A percentile compares a stretch with the other conserved stretches of the same genome.
Conservation (phyloP, 2,113 vertebrate species). For the Cygnus buccinator region DNA sequence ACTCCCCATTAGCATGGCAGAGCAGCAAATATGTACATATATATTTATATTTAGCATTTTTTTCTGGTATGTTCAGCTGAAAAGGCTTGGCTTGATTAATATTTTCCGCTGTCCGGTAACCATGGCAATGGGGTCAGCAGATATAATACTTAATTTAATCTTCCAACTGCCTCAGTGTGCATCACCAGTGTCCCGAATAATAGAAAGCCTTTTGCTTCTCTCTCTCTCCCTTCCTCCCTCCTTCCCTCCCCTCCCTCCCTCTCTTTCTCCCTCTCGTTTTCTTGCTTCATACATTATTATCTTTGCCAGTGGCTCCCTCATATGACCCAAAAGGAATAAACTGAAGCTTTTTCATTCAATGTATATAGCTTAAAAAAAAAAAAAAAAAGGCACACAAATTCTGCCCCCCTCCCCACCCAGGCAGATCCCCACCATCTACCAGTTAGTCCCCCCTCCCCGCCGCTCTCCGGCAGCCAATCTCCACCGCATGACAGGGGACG, state of each 20-base stretch:
- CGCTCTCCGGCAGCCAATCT: slow-evolving; percentile 69
- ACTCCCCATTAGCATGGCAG: slow-evolving; percentile 57
- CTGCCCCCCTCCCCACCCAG: not conserved
- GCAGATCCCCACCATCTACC: not conserved
- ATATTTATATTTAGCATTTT: slow-evolving; percentile 83
- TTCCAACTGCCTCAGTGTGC: slow-evolving; percentile 86
- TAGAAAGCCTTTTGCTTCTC: slow-evolving; percentile 79
- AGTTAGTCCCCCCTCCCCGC: slow-evolving; percentile 17
- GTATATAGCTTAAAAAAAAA: slow-evolving; percentile 61
- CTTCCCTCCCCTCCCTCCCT: slow-evolving; percentile 3
- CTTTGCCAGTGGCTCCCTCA: slow-evolving; percentile 77
- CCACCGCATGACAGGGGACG: slow-evolving; percentile 59
- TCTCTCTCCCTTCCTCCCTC: slow-evolving; percentile 36
- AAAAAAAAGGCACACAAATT: not conserved
- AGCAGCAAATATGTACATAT: slow-evolving; percentile 69
- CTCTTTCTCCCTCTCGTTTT: slow-evolving; percentile 61
- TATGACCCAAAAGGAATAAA: slow-evolving; percentile 79
- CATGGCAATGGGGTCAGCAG: slow-evolving; percentile 99
- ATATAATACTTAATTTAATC: slow-evolving; percentile 99
- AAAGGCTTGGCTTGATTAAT: slow-evolving; percentile 96
- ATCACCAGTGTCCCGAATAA: slow-evolving; percentile 84
- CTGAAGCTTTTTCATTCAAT: slow-evolving; percentile 26
- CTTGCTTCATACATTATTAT: slow-evolving; percentile 74
- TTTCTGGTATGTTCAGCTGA: slow-evolving; percentile 79
- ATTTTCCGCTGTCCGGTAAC: slow-evolving; percentile 98